Evolutionary conservation across 1,140 invertebrate species (phyloP), one percentile per base, ranked within the genome.

Genomic region (Melitaea cinxia): DNA sequence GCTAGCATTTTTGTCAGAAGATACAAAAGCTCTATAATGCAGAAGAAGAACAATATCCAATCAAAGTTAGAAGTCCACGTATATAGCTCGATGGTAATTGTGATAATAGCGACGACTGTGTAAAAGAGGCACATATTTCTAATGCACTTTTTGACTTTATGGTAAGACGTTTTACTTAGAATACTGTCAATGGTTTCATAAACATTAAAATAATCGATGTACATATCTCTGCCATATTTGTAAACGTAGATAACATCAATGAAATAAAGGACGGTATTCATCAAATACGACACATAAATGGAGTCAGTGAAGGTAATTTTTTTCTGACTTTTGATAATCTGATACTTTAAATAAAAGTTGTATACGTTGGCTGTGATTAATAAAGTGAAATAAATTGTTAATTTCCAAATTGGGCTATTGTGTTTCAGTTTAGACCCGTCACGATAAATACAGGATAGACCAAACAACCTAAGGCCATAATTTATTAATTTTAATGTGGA

Each of bases 241-340:
- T 54, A 59, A 33, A 60, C 64, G 6, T 45, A 42, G 6, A 21
- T 30, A 2, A 66, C 24, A 35, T 66, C 56, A 9, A 33, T 23
- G 3, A 66, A 23, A 12, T 60, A 66, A 12, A 60, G 64, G 2
- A 54, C 9, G 12, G n/a, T n/a, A n/a, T n/a, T n/a, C n/a, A n/a
- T n/a, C n/a, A n/a, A n/a, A n/a, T n/a, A n/a, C n/a, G n/a, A n/a
- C n/a, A n/a, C n/a, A n/a, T n/a, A n/a, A n/a, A n/a, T n/a, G n/a
- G n/a, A n/a, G 28, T 72, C 59, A 0, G 4, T 52, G 47, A 72
- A 68, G 9, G 9, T 26, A 7, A 59, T 12, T 5, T 14, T 17
- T 24, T 0, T 10, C 6, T 19, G 45, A 26, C 4, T n/a, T 37
- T 39, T n/a, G 7, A 23, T 7, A 21, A 9, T 7, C 47, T 57